These are phyloP conservation scores for Esperia sulphurella DNA, from an alignment of 2,888 invertebrate species.

Conservation along the genomic window DNA sequence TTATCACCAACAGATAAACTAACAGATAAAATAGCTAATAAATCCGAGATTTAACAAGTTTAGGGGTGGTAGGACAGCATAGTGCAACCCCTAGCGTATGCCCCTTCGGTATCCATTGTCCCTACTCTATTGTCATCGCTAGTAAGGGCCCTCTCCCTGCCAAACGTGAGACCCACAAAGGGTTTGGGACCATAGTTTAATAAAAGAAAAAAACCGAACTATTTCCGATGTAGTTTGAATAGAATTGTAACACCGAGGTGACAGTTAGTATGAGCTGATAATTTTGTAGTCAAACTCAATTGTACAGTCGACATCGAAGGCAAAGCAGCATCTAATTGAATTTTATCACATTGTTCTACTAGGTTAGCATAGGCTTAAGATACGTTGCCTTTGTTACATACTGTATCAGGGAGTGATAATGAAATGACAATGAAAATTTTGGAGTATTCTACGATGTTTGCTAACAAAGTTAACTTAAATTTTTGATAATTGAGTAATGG, in stretches of 20 bases:
- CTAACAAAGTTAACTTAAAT: too few species aligned
- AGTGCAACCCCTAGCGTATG: constrained; percentile 29
- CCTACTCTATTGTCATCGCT: constrained; percentile 32
- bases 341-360: too few species aligned
- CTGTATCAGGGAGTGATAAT: too few species aligned
- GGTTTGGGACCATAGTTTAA: constrained; percentile 44
- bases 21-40: constrained; percentile 27
- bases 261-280: constrained; percentile 42
- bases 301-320: neutral
- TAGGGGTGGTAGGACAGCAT: constrained; percentile 32
- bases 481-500: too few species aligned
- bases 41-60: constrained; percentile 34
- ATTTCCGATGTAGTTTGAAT: constrained; percentile 37
- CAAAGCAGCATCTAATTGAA: too few species aligned
- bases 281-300: constrained; percentile 21
- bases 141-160: constrained; percentile 43
- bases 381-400: too few species aligned
- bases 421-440: too few species aligned
- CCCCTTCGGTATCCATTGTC: constrained; percentile 31
- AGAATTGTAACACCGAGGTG: constrained; percentile 48
- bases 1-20: constrained; percentile 21
- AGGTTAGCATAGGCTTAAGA: too few species aligned
- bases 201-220: constrained; percentile 44
- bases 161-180: constrained; percentile 64
- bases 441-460: too few species aligned